A percentile compares a stretch with the other conserved stretches of the same genome.
Evolutionary conservation across 2,113 vertebrate genomes (phyloP).

Genomic region (Trematocara variabile): DNA sequence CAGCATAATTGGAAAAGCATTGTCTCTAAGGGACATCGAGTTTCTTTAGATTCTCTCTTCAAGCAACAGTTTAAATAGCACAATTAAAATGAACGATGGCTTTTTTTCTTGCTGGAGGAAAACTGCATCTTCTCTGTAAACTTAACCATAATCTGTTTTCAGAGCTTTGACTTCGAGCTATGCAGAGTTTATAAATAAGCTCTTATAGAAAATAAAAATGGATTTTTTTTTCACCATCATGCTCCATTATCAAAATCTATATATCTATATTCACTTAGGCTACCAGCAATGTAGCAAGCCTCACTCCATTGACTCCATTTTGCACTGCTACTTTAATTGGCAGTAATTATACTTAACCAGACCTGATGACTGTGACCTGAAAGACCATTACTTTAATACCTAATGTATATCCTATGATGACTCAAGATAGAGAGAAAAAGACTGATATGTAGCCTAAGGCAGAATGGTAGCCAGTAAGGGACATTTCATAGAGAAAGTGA

Average conservation of each 20-base stretch:
- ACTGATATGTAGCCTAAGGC: neutral
- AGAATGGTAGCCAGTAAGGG: neutral
- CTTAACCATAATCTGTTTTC: neutral
- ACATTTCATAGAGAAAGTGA: neutral
- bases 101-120: slow-evolving; percentile 1
- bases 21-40: slow-evolving; percentile 51
- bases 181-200: neutral
- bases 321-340: slow-evolving; percentile 31
- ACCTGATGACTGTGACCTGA: slow-evolving; percentile 34
- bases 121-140: neutral
- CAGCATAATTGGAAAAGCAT: slow-evolving; percentile 44
- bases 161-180: neutral
- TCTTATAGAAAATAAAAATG: neutral
- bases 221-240: neutral
- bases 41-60: slow-evolving; percentile 11
- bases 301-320: slow-evolving; percentile 21
- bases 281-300: neutral
- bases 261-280: neutral
- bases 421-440: neutral
- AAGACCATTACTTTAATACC: slow-evolving; percentile 21
- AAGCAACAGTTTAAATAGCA: neutral
- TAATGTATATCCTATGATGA: neutral
- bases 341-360: slow-evolving; percentile 52
- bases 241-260: neutral
- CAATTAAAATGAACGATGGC: neutral